Conservation (phyloP, 35 echinoderm and acorn worm species). For the Acanthaster planci region DNA sequence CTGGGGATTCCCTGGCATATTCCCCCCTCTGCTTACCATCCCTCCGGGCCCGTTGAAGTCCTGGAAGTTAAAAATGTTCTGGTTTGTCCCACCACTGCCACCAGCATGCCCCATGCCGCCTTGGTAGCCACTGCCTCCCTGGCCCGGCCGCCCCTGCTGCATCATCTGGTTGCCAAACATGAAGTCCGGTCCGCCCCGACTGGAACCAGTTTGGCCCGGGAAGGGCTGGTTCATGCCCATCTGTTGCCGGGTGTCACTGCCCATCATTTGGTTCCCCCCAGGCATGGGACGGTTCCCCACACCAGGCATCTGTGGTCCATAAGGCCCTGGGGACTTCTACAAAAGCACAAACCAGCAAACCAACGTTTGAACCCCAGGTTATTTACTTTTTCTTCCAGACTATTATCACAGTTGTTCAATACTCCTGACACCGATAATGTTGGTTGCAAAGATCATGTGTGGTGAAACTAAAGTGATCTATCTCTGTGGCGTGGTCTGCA, state of each 20-base stretch:
- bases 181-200: not conserved
- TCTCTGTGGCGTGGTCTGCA: too few relatives aligned
- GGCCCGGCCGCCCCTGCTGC: slow-evolving; percentile 32
- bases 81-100: not conserved
- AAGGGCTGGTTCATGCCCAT: slow-evolving; percentile 33
- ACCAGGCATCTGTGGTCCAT: not conserved
- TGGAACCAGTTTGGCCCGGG: slow-evolving; percentile 50
- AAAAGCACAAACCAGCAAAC: not conserved
- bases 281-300: slow-evolving; percentile 36
- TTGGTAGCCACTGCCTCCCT: slow-evolving; percentile 36
- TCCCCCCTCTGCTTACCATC: slow-evolving; percentile 8
- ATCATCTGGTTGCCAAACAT: slow-evolving; percentile 54
- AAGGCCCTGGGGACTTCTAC: slow-evolving; percentile 12
- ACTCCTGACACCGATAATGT: not conserved
- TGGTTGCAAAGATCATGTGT: not conserved
- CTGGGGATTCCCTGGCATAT: slow-evolving; percentile 43
- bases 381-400: too few relatives aligned
- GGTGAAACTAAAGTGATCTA: too few relatives aligned
- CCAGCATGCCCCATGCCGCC: slow-evolving; percentile 31
- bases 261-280: slow-evolving; percentile 32
- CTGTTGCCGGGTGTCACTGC: not conserved
- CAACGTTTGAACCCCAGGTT: too few relatives aligned
- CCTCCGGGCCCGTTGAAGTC: slow-evolving; percentile 10
- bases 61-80: slow-evolving; percentile 14
- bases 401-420: too few relatives aligned